Conservation (phyloP, 2,113 vertebrate species). For the Eulemur rufifrons region DNA sequence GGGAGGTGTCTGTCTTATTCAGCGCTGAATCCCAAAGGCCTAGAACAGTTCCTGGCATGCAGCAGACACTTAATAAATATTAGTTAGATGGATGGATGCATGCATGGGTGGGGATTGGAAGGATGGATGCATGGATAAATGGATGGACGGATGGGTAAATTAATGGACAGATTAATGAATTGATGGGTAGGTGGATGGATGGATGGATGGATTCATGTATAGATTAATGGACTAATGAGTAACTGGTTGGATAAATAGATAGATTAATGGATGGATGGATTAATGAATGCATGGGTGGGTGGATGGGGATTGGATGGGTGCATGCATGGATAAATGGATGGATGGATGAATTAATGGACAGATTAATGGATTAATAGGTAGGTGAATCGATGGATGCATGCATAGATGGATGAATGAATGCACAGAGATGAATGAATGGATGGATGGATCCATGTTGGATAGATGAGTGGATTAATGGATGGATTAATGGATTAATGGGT, state of each 20-base stretch:
- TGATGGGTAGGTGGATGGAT: neutral
- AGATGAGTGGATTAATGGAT: neutral
- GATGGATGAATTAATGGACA: neutral
- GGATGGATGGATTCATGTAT: neutral
- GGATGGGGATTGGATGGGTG: neutral
- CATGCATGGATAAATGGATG: too few species aligned
- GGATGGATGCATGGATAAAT: neutral
- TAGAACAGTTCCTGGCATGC: neutral
- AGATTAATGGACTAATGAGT: too few species aligned
- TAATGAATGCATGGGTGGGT: neutral
- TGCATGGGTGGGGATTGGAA: neutral
- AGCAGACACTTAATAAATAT: neutral
- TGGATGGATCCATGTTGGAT: neutral
- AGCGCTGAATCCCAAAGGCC: neutral
- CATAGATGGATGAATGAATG: neutral
- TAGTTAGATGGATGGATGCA: neutral
- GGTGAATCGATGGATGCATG: neutral
- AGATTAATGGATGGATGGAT: neutral
- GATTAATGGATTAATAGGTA: too few species aligned
- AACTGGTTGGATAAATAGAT: too few species aligned
- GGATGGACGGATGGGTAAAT: neutral
- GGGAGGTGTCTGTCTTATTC: neutral
- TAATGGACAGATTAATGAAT: neutral
- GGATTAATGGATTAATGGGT: neutral
- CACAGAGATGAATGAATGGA: neutral